Percentiles rank a stretch among this genome's conserved stretches.
These are phyloP conservation scores for Globia sparganii DNA, from an alignment of 2,888 invertebrate genomes.

Conservation along the genomic window DNA sequence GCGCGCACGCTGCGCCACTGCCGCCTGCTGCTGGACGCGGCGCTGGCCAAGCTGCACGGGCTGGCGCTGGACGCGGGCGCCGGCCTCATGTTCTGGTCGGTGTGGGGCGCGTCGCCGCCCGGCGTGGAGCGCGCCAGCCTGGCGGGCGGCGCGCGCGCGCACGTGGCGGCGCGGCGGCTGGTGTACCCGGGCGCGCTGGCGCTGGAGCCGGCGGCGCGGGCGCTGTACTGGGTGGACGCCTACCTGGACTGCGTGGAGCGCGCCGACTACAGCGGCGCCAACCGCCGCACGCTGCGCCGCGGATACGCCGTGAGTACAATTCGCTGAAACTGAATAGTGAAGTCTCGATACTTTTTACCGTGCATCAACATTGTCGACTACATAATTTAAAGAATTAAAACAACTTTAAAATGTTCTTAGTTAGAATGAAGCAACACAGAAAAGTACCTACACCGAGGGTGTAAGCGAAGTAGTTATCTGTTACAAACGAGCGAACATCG, in stretches of 20 bases:
- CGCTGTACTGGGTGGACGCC: constrained; percentile 95
- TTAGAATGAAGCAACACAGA: background rate
- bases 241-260: constrained; percentile 95
- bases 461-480: background rate
- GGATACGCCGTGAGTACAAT: constrained; percentile 84
- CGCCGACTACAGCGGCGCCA: constrained; percentile 93
- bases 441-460: background rate
- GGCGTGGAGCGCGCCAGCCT: constrained; percentile 92
- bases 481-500: background rate
- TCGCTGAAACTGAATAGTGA: background rate
- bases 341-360: background rate
- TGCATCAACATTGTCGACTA: background rate
- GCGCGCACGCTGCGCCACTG: constrained; percentile 91
- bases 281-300: constrained; percentile 91
- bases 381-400: background rate
- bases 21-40: constrained; percentile 92
- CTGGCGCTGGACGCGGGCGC: constrained; percentile 94
- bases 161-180: constrained; percentile 92
- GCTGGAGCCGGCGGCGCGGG: constrained; percentile 92
- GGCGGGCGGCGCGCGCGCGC: constrained; percentile 91
- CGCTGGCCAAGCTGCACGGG: constrained; percentile 93
- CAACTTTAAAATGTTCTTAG: background rate
- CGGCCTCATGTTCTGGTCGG: constrained; percentile 93
- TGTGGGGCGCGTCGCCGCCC: constrained; percentile 93
- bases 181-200: constrained; percentile 94